Percentiles rank a stretch among this genome's conserved stretches.
Evolutionary conservation across 2,888 invertebrate genomes (phyloP).

Genomic region (Calameuta pallipes): DNA sequence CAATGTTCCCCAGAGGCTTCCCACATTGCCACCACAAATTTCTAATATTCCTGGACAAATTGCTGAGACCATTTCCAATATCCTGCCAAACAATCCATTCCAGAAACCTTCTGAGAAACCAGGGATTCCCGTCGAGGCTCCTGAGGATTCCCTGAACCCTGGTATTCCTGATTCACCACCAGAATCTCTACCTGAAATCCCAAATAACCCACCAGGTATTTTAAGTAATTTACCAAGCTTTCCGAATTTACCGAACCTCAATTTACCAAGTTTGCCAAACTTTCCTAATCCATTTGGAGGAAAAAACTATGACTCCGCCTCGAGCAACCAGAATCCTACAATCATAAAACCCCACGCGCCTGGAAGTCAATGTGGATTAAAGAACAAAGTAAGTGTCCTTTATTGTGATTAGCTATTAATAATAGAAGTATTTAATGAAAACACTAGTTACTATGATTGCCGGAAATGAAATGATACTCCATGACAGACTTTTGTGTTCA

Average conservation of each 20-base stretch:
- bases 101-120: slow-evolving; percentile 9
- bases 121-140: slow-evolving; percentile 5
- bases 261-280: slow-evolving; percentile 48
- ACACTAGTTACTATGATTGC: neutral
- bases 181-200: slow-evolving; percentile 11
- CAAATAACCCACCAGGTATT: slow-evolving; percentile 15
- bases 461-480: neutral
- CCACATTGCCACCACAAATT: slow-evolving; percentile 12
- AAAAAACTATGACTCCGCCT: slow-evolving; percentile 31
- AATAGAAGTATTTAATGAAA: neutral
- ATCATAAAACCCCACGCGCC: slow-evolving; percentile 42
- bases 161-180: slow-evolving; percentile 8
- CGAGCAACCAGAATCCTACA: slow-evolving; percentile 34
- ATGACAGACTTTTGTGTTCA: neutral
- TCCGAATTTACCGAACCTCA: slow-evolving; percentile 22
- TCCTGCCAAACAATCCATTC: slow-evolving; percentile 6
- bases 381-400: slow-evolving; percentile 58
- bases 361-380: slow-evolving; percentile 60
- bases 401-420: neutral
- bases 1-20: neutral
- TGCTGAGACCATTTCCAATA: slow-evolving; percentile 11
- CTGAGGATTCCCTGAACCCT: neutral
- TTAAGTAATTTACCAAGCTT: slow-evolving; percentile 16
- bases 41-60: slow-evolving; percentile 16
- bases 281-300: slow-evolving; percentile 38